phyloP scores from a whole-genome alignment of 2,797 vertebrate species.

The Melopsittacus undulatus region DNA sequence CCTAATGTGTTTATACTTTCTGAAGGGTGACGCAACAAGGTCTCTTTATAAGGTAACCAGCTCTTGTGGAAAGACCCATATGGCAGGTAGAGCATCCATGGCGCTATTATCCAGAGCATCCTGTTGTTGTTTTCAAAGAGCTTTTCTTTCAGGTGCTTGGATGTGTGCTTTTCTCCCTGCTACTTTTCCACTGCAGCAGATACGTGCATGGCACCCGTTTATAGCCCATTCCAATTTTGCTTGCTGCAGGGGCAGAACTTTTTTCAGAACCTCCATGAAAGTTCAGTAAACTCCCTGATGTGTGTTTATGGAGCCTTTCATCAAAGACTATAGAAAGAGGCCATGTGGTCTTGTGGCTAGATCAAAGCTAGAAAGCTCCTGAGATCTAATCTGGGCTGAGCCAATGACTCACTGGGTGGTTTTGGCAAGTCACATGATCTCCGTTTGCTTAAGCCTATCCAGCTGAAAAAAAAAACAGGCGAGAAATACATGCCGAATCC shows the following conservation, averaged over 20 bases:
- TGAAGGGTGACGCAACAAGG: slow-evolving; percentile 26
- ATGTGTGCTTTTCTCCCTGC: background rate
- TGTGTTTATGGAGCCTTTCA: slow-evolving; percentile 63
- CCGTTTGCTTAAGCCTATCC: slow-evolving; percentile 42
- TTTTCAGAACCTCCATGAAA: slow-evolving; percentile 43
- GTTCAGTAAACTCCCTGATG: slow-evolving; percentile 31
- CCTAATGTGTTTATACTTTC: slow-evolving; percentile 65
- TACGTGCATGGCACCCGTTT: background rate
- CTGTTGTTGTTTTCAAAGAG: background rate
- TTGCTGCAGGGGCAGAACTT: slow-evolving; percentile 6
- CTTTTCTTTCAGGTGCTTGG: background rate
- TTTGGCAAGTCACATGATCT: slow-evolving; percentile 56
- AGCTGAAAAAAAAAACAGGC: slow-evolving; percentile 18
- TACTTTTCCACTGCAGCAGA: background rate
- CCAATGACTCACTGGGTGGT: slow-evolving; percentile 65
- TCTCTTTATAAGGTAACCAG: slow-evolving; percentile 47
- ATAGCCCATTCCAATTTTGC: background rate
- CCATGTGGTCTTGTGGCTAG: slow-evolving; percentile 66
- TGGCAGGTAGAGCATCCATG: background rate
- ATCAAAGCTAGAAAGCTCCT: slow-evolving; percentile 68
- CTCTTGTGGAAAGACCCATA: slow-evolving; percentile 37
- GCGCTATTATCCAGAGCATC: background rate
- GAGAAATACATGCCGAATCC: background rate
- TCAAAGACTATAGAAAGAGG: slow-evolving; percentile 64
- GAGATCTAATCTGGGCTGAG: slow-evolving; percentile 66